A percentile compares a stretch with the other conserved stretches of the same genome.
phyloP scores from a whole-genome alignment of 2,113 vertebrate genomes.

The Paedocypris sp. region DNA sequence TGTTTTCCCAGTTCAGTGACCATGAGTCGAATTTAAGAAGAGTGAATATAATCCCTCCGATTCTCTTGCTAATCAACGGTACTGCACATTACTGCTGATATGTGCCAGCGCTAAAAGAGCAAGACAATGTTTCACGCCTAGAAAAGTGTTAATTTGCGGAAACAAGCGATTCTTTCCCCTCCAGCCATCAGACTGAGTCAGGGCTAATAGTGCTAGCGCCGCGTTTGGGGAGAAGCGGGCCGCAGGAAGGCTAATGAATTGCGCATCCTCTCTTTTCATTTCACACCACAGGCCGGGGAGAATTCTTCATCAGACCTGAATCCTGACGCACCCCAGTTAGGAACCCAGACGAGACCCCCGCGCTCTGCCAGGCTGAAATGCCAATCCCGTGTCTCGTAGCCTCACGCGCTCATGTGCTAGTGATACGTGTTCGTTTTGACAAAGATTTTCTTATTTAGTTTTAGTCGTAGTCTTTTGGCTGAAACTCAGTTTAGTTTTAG shows the following conservation, averaged over 20 bases:
- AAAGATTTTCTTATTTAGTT: too few species aligned
- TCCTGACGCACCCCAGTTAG: not conserved
- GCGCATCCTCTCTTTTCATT: conserved; percentile 34
- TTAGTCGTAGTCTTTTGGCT: too few species aligned
- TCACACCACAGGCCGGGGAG: not conserved
- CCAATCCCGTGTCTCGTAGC: too few species aligned
- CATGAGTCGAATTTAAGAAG: conserved; percentile 19
- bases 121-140: conserved; percentile 55
- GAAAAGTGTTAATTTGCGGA: conserved; percentile 62
- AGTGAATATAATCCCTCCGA: too few species aligned
- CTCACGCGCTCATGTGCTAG: too few species aligned
- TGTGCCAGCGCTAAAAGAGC: too few species aligned
- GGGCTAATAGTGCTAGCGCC: conserved; percentile 51
- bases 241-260: conserved; percentile 52
- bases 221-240: conserved; percentile 46
- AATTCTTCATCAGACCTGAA: not conserved
- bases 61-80: too few species aligned
- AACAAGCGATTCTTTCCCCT: conserved; percentile 48
- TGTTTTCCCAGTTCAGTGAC: conserved; percentile 28
- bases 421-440: too few species aligned
- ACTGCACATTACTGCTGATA: too few species aligned
- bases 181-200: conserved; percentile 51
- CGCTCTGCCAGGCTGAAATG: not conserved
- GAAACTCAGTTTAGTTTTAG: too few species aligned
- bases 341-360: not conserved